Evolutionary conservation across 2,113 vertebrate genomes (phyloP).

Genomic region (Ptilorrhoa leucosticta): DNA sequence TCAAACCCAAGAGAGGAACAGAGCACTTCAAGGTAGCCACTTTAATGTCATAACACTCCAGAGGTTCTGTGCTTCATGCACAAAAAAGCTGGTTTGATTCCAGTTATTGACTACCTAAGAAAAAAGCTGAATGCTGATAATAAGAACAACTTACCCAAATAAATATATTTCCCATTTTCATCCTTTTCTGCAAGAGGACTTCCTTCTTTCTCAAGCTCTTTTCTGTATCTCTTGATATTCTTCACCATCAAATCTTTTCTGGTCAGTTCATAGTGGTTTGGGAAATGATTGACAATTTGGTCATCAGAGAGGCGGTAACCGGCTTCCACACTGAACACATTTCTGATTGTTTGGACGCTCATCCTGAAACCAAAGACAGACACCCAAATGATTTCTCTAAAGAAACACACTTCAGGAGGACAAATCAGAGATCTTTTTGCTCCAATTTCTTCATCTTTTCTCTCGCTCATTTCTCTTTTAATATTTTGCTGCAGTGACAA

Average conservation of each 20-base stretch:
- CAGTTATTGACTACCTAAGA: not conserved
- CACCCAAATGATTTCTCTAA: not conserved
- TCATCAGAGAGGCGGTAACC: conserved; percentile 96
- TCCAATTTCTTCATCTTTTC: not conserved
- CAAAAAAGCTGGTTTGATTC: not conserved
- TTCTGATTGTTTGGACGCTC: conserved; percentile 96
- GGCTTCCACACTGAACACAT: conserved; percentile 92
- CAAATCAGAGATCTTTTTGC: not conserved
- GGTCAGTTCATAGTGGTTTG: conserved; percentile 97
- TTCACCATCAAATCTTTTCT: conserved; percentile 98
- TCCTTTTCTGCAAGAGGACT: conserved; percentile 94
- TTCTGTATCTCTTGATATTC: conserved; percentile 96
- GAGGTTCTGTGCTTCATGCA: not conserved
- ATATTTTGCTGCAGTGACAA: not conserved
- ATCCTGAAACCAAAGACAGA: conserved; percentile 78
- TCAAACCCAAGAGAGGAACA: not conserved
- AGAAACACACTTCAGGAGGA: not conserved
- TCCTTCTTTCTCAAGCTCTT: conserved; percentile 92
- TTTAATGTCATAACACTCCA: not conserved
- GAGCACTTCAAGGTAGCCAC: not conserved
- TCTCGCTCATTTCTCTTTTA: not conserved
- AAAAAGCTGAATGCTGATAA: not conserved
- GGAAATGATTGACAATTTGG: conserved; percentile 97
- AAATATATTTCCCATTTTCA: conserved; percentile 93
- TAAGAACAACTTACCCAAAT: conserved; percentile 79